Evolutionary conservation across 2,888 invertebrate species (phyloP), one percentile per base, ranked within the genome.

Genomic region (Bhutanitis thaidina): DNA sequence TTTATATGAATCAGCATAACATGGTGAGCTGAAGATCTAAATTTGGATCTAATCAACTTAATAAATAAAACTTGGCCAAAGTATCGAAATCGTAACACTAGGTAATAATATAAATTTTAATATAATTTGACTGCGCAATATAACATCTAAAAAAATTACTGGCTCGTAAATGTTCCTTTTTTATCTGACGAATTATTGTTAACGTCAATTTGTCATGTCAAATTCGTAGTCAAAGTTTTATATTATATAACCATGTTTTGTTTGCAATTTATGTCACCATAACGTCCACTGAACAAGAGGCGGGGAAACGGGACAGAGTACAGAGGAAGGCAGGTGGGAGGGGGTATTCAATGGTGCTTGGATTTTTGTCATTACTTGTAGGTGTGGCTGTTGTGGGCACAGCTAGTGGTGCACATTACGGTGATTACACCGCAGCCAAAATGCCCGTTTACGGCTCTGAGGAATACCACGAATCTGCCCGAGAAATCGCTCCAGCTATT

Each of bases 211-310:
- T 55, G 49, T 56, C 66, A 68, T 74, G 81, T 80, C 84, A 86
- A 86, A 86, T 82, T 85, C 67, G 54, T 69, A 80, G 85, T 86
- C 70, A 64, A 67, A 64, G 65, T 69, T 71, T 65, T 58, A 64
- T 43, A 37, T 52, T 52, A 20, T 20, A 20, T 43, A 43, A 43
- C 34, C 37, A 43, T 47, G 29, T 43, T n/a, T 52, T 52, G 12
- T 52, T 43, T 43, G 37, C 41, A 58, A 55, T 40, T 35, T 51
- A 53, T 52, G 47, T 56, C 52, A 58, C 55, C 55, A 46, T 53
- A 57, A 56, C 56, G 40, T 40, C 44, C 54, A 43, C 37, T 43
- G 43, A 36, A 44, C 34, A 37, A 30, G 36, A 38, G 30, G 45
- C 38, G 29, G 39, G 43, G 35, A 43, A 29, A 41, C 43, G 46